Percentiles rank a stretch among this genome's conserved stretches.
Evolutionary conservation across 2,888 invertebrate species (phyloP).

Genomic region (Orthosia incerta): DNA sequence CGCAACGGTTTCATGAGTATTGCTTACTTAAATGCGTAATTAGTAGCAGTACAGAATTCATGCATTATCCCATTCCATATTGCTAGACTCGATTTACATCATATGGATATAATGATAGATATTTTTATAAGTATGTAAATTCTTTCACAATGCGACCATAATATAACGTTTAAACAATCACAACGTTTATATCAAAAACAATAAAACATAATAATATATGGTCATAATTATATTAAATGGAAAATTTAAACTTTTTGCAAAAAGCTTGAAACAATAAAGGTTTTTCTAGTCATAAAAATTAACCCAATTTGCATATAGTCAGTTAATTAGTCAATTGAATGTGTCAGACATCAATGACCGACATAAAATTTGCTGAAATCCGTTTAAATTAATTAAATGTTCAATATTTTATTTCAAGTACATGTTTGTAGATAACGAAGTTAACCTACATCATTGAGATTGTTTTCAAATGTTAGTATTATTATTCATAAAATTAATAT

Average conservation of each 20-base stretch:
- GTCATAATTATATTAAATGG: not conserved
- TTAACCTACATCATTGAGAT: slow-evolving; percentile 31
- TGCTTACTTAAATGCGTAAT: not conserved
- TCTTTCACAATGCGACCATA: not conserved
- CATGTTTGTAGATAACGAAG: slow-evolving; percentile 36
- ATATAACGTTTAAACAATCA: too few species aligned
- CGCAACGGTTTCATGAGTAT: not conserved
- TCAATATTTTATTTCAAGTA: slow-evolving; percentile 30
- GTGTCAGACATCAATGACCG: slow-evolving; percentile 2
- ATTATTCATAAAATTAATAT: slow-evolving; percentile 7
- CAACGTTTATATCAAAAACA: too few species aligned
- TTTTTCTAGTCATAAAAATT: not conserved
- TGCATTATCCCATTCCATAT: not conserved
- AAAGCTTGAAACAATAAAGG: not conserved
- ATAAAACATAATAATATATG: too few species aligned
- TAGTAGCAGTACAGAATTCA: not conserved
- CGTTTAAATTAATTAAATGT: slow-evolving; percentile 21
- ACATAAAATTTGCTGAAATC: slow-evolving; percentile 9
- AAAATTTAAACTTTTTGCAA: not conserved
- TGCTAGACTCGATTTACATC: too few species aligned
- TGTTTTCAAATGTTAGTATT: slow-evolving; percentile 3
- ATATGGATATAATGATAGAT: too few species aligned
- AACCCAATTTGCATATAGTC: not conserved
- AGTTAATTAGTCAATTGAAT: slow-evolving; percentile 15
- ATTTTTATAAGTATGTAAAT: not conserved